phyloP scores from a whole-genome alignment of 2,888 invertebrate genomes.

The Ectemnius continuus region DNA sequence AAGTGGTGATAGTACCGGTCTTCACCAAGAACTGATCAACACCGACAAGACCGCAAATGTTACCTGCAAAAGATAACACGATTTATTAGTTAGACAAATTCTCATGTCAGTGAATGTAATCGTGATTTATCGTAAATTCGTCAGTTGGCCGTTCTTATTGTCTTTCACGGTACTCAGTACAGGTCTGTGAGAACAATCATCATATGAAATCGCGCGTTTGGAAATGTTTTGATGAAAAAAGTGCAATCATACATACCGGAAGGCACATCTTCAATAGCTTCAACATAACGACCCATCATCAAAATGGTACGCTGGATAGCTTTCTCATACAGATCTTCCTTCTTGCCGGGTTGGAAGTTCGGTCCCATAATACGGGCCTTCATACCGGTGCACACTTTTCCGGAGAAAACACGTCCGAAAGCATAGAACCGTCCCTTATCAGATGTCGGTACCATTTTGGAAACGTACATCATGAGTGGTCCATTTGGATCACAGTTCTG shows the following conservation, averaged over 20 bases:
- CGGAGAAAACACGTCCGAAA: constrained; percentile 99
- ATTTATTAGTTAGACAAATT: constrained; percentile 2
- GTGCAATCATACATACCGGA: constrained; percentile 81
- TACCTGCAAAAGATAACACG: constrained; percentile 80
- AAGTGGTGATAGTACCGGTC: constrained; percentile 99
- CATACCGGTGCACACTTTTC: constrained; percentile 90
- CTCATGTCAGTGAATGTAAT: neutral
- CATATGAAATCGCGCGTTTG: constrained; percentile 41
- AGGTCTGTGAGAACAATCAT: constrained; percentile 73
- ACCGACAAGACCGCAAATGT: constrained; percentile 99
- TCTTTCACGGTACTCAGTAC: constrained; percentile 65
- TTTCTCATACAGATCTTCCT: constrained; percentile 99
- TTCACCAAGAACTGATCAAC: constrained; percentile 99
- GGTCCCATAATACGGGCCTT: constrained; percentile 99
- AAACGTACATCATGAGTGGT: constrained; percentile 99
- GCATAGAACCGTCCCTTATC: constrained; percentile 99
- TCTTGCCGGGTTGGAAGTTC: constrained; percentile 98
- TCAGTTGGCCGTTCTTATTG: constrained; percentile 60
- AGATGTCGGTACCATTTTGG: constrained; percentile 99
- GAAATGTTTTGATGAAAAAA: neutral
- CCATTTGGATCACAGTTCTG: constrained; percentile 96
- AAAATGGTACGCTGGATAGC: constrained; percentile 99
- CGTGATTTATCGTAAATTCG: constrained; percentile 1
- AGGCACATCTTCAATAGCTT: constrained; percentile 99
- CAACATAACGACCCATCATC: constrained; percentile 99